Percentiles rank a stretch among this genome's conserved stretches.
Evolutionary conservation across 2,888 invertebrate species (phyloP).

Genomic region (Drosophila algonquin): DNA sequence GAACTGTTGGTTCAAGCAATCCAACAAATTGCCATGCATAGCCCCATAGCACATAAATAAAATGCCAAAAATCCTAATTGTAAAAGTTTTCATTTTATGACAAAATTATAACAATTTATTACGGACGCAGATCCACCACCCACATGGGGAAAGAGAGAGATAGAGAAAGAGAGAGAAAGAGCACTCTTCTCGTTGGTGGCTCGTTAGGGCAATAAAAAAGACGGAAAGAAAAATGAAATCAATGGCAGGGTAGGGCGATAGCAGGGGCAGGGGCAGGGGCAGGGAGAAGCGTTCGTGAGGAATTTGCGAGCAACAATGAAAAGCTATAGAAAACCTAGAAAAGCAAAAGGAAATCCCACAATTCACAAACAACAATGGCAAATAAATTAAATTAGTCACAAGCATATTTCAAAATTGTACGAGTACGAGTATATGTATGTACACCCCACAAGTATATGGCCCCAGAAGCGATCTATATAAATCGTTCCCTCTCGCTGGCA

Average conservation of each 20-base stretch:
- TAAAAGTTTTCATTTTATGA: conserved; percentile 73
- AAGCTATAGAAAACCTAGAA: conserved; percentile 64
- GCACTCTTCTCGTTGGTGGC: conserved; percentile 38
- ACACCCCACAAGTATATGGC: conserved; percentile 4
- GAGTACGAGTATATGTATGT: conserved; percentile 10
- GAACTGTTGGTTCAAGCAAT: conserved; percentile 43
- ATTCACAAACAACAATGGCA: conserved; percentile 71
- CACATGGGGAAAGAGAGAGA: background rate
- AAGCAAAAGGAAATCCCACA: conserved; percentile 70
- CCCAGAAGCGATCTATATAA: conserved; percentile 33
- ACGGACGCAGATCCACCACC: conserved; percentile 27
- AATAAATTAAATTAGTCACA: conserved; percentile 79
- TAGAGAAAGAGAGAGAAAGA: background rate
- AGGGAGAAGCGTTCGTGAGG: conserved; percentile 34
- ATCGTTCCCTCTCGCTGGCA: conserved; percentile 7
- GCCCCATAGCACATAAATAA: conserved; percentile 60
- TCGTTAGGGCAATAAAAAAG: conserved; percentile 50
- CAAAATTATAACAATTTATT: conserved; percentile 68
- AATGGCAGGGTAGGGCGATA: conserved; percentile 56
- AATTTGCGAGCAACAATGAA: conserved; percentile 58
- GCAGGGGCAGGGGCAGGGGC: conserved; percentile 33
- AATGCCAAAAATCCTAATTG: conserved; percentile 61
- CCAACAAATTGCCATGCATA: conserved; percentile 43
- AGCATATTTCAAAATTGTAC: conserved; percentile 72
- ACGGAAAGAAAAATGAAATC: conserved; percentile 52